Base-by-base conservation (phyloP, 2,888 invertebrate genomes). In the Heliconius erato region DNA sequence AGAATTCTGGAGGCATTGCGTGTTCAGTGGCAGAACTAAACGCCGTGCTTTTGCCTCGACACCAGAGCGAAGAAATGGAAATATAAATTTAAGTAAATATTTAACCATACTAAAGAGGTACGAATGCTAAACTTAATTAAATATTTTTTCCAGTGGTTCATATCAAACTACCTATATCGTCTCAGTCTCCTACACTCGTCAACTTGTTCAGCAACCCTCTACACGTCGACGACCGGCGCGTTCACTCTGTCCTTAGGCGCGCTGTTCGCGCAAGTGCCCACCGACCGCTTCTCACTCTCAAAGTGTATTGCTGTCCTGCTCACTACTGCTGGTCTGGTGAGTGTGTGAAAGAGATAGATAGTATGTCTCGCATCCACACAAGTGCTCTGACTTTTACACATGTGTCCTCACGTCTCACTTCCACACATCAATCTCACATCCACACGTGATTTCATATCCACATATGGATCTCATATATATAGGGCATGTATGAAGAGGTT, bases 81-180 rank as follows among this genome's bases (percentile, higher is more conserved):
- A 32, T 32, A 32, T 32, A 28, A 28, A 28, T 28, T 28, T 28
- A 28, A 28, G 28, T 28, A 28, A 28, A 28, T 28, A 28, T 28
- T 28, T 28, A 1, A 28, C 2, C 28, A 28, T 28, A 54, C 19
- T 5, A 4, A 54, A 54, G 44, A 7, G 23, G 23, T 54, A 54
- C 9, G 9, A 44, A 72, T 23, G 26, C 0, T 44, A 44, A 71
- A 44, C 44, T 7, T 49, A 28, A 54, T 74, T 5, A 54, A 12
- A 26, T 32, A n/a, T 85, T 76, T 86, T 97, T 97, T 78, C 54
- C 95, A 99, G 98, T 99, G 99, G 99, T 99, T 99, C 95, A 94
- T 98, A 89, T 99, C 99, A 82, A 99, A 99, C 95, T 99, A 99
- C 92, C 97, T 98, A 82, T 99, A 98, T 94, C 99, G 99, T 92